phyloP scores from a whole-genome alignment of 2,888 invertebrate genomes.

The Catocala nupta region DNA sequence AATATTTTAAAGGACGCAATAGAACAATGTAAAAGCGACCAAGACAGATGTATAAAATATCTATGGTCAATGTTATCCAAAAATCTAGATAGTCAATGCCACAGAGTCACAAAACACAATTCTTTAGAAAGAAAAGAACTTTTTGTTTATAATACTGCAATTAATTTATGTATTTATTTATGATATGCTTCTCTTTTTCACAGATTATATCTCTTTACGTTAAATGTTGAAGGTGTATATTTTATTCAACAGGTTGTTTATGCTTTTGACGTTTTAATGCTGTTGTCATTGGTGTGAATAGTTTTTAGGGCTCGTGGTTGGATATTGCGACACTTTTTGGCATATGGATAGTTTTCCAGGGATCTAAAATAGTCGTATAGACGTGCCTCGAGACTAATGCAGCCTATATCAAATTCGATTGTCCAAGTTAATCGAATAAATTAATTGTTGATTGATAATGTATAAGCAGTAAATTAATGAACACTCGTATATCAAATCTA shows the following conservation, averaged over 20 bases:
- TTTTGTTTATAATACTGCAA: constrained; percentile 35
- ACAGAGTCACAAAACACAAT: constrained; percentile 32
- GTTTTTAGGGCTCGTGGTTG: constrained; percentile 21
- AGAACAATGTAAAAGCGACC: no score
- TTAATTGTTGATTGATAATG: no score
- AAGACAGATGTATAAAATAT: no score
- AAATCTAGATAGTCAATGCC: not conserved
- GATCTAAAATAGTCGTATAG: no score
- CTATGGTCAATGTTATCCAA: no score
- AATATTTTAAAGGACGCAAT: no score
- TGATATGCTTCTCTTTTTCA: constrained; percentile 39
- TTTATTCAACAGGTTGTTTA: constrained; percentile 42
- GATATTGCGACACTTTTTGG: constrained; percentile 5
- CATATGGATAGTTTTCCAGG: no score
- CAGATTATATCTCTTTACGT: constrained; percentile 17
- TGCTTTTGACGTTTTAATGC: constrained; percentile 38
- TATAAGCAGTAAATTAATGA: no score
- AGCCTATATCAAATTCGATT: no score
- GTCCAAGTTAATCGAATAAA: no score
- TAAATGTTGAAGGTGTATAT: constrained; percentile 50
- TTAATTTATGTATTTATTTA: constrained; percentile 44
- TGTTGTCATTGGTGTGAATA: constrained; percentile 29
- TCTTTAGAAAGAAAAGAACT: constrained; percentile 11
- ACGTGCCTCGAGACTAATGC: no score
- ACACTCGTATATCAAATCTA: no score